Base-by-base conservation (phyloP, 2,113 vertebrate species). In the Brachionichthys hirsutus region DNA sequence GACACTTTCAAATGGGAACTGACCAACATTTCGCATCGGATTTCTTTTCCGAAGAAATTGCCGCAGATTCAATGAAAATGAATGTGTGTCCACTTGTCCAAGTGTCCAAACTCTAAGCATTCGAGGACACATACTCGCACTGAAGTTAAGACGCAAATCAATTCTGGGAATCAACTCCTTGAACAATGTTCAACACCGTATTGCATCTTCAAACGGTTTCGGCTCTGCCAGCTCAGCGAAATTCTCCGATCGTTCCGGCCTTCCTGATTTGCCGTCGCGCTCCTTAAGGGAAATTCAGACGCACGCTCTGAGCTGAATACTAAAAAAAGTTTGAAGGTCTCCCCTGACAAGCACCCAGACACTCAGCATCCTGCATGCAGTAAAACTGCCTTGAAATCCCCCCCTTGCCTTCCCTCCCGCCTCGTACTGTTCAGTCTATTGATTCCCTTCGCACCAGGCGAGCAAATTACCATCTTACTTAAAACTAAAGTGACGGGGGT, bases 381-480 rank as follows among this genome's bases (percentile, higher is more conserved):
- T 71, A 58, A 75, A 81, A 73, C 72, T 76, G 70, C 59, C 62
- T 61, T 50, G 47, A 63, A 77, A 47, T 41, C 30, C n/a, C n/a
- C n/a, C n/a, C n/a, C n/a, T n/a, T n/a, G n/a, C n/a, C n/a, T n/a
- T n/a, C n/a, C n/a, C n/a, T n/a, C n/a, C n/a, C n/a, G n/a, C n/a
- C n/a, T n/a, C n/a, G n/a, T n/a, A n/a, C n/a, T n/a, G 10, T 30
- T 85, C 71, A 66, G 65, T 80, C 54, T 75, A 87, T 90, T 55
- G 86, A 90, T 89, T 73, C 53, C 20, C 40, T 68, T 78, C 78
- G 59, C 81, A 79, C 74, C 52, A 79, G 44, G 69, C 44, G 73
- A 79, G 69, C 67, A 80, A 87, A 89, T 89, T 82, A 86, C 75
- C 77, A 73, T 87, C 83, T 88, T 84, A 88, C 67, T 86, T 85